A percentile compares a stretch with the other conserved stretches of the same genome.
phyloP scores from a whole-genome alignment of 2,113 vertebrate species.

The Microcebus murinus region DNA sequence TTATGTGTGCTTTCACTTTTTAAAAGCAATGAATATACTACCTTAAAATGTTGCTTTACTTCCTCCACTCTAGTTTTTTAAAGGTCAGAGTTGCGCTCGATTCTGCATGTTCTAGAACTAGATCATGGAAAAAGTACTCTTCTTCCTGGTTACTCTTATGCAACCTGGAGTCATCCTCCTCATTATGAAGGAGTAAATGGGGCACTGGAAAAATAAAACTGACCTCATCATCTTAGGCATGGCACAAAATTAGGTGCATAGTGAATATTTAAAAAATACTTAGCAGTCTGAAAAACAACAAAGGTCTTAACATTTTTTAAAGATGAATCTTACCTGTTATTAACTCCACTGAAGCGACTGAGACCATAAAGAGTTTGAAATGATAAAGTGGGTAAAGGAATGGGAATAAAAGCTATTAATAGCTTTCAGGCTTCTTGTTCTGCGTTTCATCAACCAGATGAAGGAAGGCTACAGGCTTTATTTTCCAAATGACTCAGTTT shows the following conservation, averaged over 20 bases:
- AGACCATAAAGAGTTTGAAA: neutral
- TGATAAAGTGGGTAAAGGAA: neutral
- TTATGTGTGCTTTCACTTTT: constrained; percentile 37
- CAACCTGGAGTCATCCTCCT: neutral
- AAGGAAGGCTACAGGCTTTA: neutral
- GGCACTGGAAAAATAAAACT: neutral
- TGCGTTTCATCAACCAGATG: neutral
- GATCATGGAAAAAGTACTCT: neutral
- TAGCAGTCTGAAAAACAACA: neutral
- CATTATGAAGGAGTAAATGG: neutral
- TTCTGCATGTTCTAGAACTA: neutral
- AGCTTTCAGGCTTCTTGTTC: neutral
- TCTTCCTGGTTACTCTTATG: neutral
- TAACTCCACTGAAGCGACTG: neutral
- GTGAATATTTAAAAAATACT: neutral
- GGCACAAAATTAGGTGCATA: neutral
- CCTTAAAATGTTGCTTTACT: constrained; percentile 32
- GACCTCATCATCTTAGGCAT: neutral
- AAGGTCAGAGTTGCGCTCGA: constrained; percentile 18
- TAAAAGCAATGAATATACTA: constrained; percentile 32
- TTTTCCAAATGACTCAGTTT: neutral
- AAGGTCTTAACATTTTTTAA: neutral
- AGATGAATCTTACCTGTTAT: neutral
- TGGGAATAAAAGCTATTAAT: neutral
- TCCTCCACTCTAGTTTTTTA: constrained; percentile 15